Evolutionary conservation across 2,888 invertebrate genomes (phyloP).

Genomic region (Drepana falcataria): DNA sequence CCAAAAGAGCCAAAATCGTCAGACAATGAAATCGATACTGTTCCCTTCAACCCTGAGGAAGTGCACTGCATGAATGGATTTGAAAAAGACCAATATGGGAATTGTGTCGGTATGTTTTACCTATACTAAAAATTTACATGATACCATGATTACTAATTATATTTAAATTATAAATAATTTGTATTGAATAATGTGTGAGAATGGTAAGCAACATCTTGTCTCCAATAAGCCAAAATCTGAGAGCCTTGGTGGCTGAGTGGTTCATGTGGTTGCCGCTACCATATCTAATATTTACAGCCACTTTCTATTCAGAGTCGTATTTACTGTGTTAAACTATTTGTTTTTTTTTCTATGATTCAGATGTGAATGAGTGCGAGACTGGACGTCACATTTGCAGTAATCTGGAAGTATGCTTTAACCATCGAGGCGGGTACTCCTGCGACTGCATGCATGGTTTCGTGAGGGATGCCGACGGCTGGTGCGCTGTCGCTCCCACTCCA

Average conservation of each 20-base stretch:
- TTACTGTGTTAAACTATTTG: no score
- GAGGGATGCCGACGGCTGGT: slow-evolving; percentile 75
- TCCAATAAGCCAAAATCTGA: no score
- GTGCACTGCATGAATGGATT: slow-evolving; percentile 74
- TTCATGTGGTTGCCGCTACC: no score
- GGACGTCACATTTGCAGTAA: slow-evolving; percentile 47
- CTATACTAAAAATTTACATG: neutral
- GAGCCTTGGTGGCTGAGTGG: no score
- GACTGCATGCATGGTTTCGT: slow-evolving; percentile 88
- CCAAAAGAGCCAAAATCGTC: slow-evolving; percentile 6
- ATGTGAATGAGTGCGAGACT: slow-evolving; percentile 85
- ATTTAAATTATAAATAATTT: no score
- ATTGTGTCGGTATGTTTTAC: slow-evolving; percentile 75
- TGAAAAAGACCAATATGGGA: slow-evolving; percentile 70
- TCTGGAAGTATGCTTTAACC: slow-evolving; percentile 36
- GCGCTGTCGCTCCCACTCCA: slow-evolving; percentile 29
- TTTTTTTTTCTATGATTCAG: slow-evolving; percentile 49
- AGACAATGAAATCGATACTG: slow-evolving; percentile 24
- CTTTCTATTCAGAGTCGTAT: no score
- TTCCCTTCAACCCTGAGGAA: slow-evolving; percentile 40
- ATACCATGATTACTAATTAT: no score
- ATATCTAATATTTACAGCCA: no score
- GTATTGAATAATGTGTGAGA: no score
- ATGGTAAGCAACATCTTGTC: no score
- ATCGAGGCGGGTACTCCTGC: slow-evolving; percentile 88